phyloP scores from a whole-genome alignment of 1,140 invertebrate genomes.

The Caenorhabditis remanei region DNA sequence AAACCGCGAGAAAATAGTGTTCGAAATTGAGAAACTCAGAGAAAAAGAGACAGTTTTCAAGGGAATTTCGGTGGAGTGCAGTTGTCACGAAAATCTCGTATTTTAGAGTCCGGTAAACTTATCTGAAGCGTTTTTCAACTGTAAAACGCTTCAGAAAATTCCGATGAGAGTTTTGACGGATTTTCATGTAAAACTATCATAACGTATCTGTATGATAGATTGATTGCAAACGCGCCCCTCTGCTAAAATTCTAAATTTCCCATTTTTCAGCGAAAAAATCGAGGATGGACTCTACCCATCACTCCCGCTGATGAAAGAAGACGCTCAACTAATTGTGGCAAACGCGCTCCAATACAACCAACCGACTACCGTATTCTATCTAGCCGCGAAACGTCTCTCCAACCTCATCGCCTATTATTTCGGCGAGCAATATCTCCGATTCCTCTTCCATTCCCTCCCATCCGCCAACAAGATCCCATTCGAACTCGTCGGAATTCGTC shows the following conservation, averaged over 20 bases:
- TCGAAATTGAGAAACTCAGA: no score
- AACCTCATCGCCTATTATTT: slow-evolving; percentile 74
- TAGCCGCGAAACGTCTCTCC: slow-evolving; percentile 73
- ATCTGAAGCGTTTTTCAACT: no score
- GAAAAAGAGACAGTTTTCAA: no score
- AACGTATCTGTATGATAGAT: no score
- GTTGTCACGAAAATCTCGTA: no score
- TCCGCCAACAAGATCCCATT: slow-evolving; percentile 69
- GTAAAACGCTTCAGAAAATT: no score
- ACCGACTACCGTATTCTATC: slow-evolving; percentile 73
- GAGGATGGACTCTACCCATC: slow-evolving; percentile 61
- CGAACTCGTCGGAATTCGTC: slow-evolving; percentile 10
- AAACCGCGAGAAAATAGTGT: no score
- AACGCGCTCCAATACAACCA: slow-evolving; percentile 76
- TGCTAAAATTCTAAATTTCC: background rate
- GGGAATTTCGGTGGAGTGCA: no score
- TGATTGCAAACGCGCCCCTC: background rate
- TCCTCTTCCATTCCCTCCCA: slow-evolving; percentile 72
- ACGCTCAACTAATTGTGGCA: slow-evolving; percentile 70
- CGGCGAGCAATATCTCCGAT: slow-evolving; percentile 73
- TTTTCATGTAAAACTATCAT: no score
- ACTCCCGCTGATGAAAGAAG: slow-evolving; percentile 66
- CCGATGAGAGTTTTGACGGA: no score
- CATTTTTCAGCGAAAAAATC: slow-evolving; percentile 56
- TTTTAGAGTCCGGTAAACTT: no score